phyloP scores from a whole-genome alignment of 2,113 vertebrate genomes.

The Isurus oxyrinchus region DNA sequence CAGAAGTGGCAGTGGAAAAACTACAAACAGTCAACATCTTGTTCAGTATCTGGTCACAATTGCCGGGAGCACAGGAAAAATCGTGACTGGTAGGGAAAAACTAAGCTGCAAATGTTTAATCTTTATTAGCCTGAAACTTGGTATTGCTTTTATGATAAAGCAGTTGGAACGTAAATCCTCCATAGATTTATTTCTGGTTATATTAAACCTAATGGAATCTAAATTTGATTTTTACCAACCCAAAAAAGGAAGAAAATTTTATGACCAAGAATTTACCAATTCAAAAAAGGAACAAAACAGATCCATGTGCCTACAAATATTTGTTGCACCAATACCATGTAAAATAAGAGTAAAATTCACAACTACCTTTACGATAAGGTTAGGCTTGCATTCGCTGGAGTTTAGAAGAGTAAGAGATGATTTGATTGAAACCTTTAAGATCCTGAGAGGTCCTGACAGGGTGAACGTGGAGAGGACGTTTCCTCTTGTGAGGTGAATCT shows the following conservation, averaged over 20 bases:
- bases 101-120: background rate
- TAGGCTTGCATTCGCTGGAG: too few relatives aligned
- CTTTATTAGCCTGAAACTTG: background rate
- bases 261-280: background rate
- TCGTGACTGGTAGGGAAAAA: conserved; percentile 76
- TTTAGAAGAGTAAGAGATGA: too few relatives aligned
- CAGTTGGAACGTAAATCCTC: background rate
- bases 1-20: conserved; percentile 84
- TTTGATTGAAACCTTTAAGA: too few relatives aligned
- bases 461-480: too few relatives aligned
- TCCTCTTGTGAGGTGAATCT: too few relatives aligned
- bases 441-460: too few relatives aligned
- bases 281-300: background rate
- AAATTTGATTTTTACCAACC: background rate
- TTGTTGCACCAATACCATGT: background rate
- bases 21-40: conserved; percentile 88
- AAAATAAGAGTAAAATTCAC: background rate
- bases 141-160: background rate
- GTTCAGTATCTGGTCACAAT: conserved; percentile 88
- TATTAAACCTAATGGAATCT: background rate
- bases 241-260: background rate
- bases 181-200: background rate
- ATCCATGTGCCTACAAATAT: background rate
- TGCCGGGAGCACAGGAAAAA: conserved; percentile 79
- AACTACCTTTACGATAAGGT: background rate